These are phyloP conservation scores for Micromussa lordhowensis DNA, from an alignment of 92 coral and sea anemone species.

Conservation along the genomic window DNA sequence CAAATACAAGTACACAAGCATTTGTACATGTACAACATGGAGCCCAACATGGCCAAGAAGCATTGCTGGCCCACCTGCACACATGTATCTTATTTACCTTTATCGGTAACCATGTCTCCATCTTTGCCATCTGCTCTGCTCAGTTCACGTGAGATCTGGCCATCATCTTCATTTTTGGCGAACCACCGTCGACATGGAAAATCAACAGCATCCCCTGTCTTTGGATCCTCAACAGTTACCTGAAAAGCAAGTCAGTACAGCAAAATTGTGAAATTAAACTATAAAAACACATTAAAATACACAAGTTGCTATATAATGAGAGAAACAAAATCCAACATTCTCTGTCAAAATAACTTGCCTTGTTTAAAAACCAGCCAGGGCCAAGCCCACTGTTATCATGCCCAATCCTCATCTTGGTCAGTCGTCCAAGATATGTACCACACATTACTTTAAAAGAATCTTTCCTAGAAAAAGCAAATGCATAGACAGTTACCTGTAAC, in stretches of 20 bases:
- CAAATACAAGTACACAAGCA: not conserved
- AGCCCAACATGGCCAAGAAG: not conserved
- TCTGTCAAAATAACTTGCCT: constrained; percentile 60
- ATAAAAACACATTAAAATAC: not conserved
- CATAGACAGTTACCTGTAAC: not conserved
- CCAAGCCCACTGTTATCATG: constrained; percentile 96
- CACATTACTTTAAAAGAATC: constrained; percentile 81
- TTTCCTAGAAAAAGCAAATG: constrained; percentile 55
- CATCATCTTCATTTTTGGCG: constrained; percentile 85
- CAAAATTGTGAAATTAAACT: not conserved
- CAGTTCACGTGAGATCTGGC: constrained; percentile 87
- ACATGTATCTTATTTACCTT: constrained; percentile 50
- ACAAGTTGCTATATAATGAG: too few relatives aligned
- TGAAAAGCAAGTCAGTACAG: constrained; percentile 5
- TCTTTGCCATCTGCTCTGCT: constrained; percentile 60
- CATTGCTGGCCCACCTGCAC: too few relatives aligned
- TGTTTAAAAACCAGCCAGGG: constrained; percentile 98
- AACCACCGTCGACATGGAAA: constrained; percentile 92
- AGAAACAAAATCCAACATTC: not conserved
- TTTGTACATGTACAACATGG: too few relatives aligned
- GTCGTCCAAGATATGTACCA: constrained; percentile 87
- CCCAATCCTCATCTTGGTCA: constrained; percentile 89
- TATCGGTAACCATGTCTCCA: constrained; percentile 65
- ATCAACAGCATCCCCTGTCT: constrained; percentile 77
- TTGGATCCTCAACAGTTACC: constrained; percentile 90